Evolutionary conservation across 1,140 invertebrate genomes (phyloP), one percentile per base, ranked within the genome.

Genomic region (Phenacoccus solenopsis): DNA sequence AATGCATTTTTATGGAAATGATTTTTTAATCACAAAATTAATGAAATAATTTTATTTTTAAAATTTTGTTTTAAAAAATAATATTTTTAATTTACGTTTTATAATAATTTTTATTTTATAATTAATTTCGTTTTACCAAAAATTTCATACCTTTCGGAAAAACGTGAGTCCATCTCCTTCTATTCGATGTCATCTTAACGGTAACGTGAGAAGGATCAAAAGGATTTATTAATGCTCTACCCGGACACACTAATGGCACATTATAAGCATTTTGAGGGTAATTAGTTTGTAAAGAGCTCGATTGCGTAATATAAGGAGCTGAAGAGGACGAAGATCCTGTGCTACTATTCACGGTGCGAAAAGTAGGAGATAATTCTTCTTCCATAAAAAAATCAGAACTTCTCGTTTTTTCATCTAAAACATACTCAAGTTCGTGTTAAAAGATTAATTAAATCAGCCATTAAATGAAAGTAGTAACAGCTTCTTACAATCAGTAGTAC

Each of bases 171-270:
- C 97, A 99, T 68, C 97, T 83, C 64, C 96, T 82, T 67, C 97
- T 83, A 80, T 98, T 98, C 64, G 95, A 97, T 0, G 96, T 98
- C 61, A 98, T 81, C 78, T 97, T 97, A 69, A 98, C 94, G 30
- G 93, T 94, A 70, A 98, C 93, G 77, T 96, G 91, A 0, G 94
- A 95, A 0, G 96, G 96, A 78, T 97, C 94, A 80, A 99, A 98
- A 0, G 97, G 97, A 82, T 98, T 98, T 70, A 98, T 93, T 9
- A 93, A 80, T 1, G 90, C 90, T 70, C 89, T 80, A 4, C 88
- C 87, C 0, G 24, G n/a, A 28, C 56, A 32, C 16, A 25, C 69
- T 59, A 67, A 72, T 72, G n/a, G 74, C 73, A 74, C 75, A 4
- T 28, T 69, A 16, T 22, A 35, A 1, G 81, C 16, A 85, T 80